Conservation (phyloP, 1,140 invertebrate species). For the Chironomus tepperi region DNA sequence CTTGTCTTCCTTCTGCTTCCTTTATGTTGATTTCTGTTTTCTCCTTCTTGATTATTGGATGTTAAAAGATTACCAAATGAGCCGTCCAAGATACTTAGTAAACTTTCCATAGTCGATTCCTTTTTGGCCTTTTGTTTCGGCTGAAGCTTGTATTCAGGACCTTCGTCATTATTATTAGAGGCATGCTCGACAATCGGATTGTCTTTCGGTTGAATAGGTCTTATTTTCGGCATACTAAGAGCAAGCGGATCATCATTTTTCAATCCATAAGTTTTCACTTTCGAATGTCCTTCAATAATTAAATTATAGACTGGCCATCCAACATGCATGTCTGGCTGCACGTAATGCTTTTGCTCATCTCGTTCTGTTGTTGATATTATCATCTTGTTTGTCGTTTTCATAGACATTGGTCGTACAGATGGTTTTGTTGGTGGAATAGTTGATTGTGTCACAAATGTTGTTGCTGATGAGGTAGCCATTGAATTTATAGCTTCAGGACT, state of each 20-base stretch:
- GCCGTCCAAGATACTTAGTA: conserved; percentile 36
- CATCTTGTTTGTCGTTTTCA: conserved; percentile 41
- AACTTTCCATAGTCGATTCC: conserved; percentile 33
- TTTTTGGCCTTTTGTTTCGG: conserved; percentile 30
- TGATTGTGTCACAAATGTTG: conserved; percentile 28
- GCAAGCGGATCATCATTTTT: conserved; percentile 42
- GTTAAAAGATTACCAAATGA: conserved; percentile 28
- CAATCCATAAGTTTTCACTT: conserved; percentile 70
- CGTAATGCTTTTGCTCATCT: conserved; percentile 45
- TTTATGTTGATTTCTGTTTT: neutral
- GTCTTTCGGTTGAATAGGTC: conserved; percentile 36
- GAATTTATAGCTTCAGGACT: conserved; percentile 18
- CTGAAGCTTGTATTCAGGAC: conserved; percentile 29
- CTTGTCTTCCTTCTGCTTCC: neutral
- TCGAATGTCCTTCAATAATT: conserved; percentile 73
- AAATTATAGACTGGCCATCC: conserved; percentile 56
- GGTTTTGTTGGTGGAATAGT: conserved; percentile 31
- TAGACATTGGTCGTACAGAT: conserved; percentile 33
- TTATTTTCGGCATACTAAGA: conserved; percentile 36
- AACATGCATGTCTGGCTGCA: conserved; percentile 52
- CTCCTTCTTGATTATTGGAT: conserved; percentile 17
- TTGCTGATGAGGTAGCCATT: conserved; percentile 27
- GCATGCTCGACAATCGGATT: conserved; percentile 33
- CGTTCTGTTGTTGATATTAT: conserved; percentile 38
- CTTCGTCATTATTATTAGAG: conserved; percentile 33